Percentiles rank a stretch among this genome's conserved stretches.
Conservation (phyloP, 2,888 invertebrate species). For the Melanotus villosus region DNA sequence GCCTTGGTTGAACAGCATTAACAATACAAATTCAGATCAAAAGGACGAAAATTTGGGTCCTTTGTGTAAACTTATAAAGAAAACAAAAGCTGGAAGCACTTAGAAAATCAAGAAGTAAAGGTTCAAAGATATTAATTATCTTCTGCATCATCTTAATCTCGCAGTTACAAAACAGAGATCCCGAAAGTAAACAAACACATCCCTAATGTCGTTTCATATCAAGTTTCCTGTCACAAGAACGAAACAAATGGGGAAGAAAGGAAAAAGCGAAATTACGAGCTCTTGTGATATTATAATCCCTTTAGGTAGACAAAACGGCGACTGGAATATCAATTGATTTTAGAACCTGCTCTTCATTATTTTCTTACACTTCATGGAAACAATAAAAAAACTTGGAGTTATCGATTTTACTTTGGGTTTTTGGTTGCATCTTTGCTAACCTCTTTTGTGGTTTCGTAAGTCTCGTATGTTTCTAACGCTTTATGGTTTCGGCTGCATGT, state of each 20-base stretch:
- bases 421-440: too few relatives aligned
- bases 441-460: too few relatives aligned
- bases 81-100: not conserved
- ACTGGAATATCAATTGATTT: constrained; percentile 21
- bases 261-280: constrained; percentile 23
- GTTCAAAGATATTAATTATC: constrained; percentile 27
- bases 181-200: constrained; percentile 29
- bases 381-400: not conserved
- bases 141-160: constrained; percentile 13
- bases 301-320: constrained; percentile 18
- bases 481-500: too few relatives aligned
- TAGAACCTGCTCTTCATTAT: not conserved
- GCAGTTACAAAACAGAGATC: constrained; percentile 22
- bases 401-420: too few relatives aligned
- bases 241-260: constrained; percentile 23
- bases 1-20: too few relatives aligned
- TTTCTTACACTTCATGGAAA: too few relatives aligned
- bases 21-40: too few relatives aligned
- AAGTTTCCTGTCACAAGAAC: constrained; percentile 22
- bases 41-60: too few relatives aligned
- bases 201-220: constrained; percentile 24
- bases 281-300: constrained; percentile 23
- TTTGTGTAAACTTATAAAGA: too few relatives aligned
- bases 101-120: constrained; percentile 5
- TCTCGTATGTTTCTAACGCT: too few relatives aligned